These are phyloP conservation scores for Oedothorax gibbosus DNA, from an alignment of 1,140 invertebrate genomes.

Conservation along the genomic window DNA sequence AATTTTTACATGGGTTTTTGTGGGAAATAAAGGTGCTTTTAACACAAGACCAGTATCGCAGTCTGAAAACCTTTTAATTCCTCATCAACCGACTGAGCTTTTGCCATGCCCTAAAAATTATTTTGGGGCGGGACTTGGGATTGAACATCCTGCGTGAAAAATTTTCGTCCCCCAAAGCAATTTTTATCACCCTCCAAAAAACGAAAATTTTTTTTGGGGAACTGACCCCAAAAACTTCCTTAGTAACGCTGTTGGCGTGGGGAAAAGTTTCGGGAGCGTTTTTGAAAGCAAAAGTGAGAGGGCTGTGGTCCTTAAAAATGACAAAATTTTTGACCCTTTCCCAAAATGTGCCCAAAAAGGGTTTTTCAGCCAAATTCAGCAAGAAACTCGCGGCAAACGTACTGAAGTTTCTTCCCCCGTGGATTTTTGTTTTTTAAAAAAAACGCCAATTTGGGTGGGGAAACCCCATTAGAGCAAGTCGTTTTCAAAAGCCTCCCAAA, in stretches of 20 bases:
- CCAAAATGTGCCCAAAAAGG: too few relatives aligned
- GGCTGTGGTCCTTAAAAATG: slow-evolving; percentile 65
- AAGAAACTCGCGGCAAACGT: slow-evolving; percentile 63
- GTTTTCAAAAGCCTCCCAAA: not conserved
- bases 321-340: slow-evolving; percentile 64
- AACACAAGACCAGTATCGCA: not conserved
- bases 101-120: slow-evolving; percentile 43
- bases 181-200: slow-evolving; percentile 67
- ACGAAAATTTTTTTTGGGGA: slow-evolving; percentile 66
- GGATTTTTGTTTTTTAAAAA: slow-evolving; percentile 45
- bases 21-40: not conserved
- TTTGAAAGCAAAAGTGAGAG: slow-evolving; percentile 64
- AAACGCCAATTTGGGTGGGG: slow-evolving; percentile 60
- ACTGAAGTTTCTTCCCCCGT: slow-evolving; percentile 54
- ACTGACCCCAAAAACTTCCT: slow-evolving; percentile 68
- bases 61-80: not conserved
- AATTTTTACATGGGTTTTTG: not conserved
- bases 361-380: slow-evolving; percentile 63
- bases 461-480: not conserved
- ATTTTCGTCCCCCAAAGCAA: not conserved
- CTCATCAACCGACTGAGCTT: slow-evolving; percentile 36
- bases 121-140: not conserved
- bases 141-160: slow-evolving; percentile 12
- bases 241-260: slow-evolving; percentile 65
- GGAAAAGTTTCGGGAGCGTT: slow-evolving; percentile 50